Base-by-base conservation (phyloP, 2,113 vertebrate genomes). In the Corydoras maculifer region DNA sequence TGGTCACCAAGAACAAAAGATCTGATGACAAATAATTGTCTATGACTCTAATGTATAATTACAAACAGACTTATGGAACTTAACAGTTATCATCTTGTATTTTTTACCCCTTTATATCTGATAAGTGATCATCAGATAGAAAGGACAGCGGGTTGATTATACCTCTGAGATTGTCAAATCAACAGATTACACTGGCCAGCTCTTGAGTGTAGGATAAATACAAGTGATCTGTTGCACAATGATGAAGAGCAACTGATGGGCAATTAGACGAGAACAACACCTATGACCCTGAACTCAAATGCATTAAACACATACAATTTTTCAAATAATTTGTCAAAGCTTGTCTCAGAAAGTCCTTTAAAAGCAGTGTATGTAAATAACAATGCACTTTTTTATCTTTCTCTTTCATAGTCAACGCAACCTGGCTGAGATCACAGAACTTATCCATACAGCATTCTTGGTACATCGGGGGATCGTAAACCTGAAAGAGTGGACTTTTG, bases 381-480 rank as follows among this genome's bases (percentile, higher is more conserved):
- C 25, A 29, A n/a, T 7, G 15, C 8, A 48, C 32, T 48, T 1
- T 32, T 63, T 9, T 69, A 8, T 65, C 25, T 60, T 31, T 72
- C 65, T 68, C 67, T 48, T 43, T 73, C 8, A 77, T 12, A 96
- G 97, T 82, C 97, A 99, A 82, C 87, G 97, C 80, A 96, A 91
- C 75, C 87, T 99, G 86, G 97, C 97, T 9, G 96, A 99, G 88
- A 98, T 99, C 83, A 94, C 95, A 0, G 97, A 99, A 80, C 82
- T 99, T 86, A 97, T 98, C 83, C 94, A 99, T 77, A 98, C 94
- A 0, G 97, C 97, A 18, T 98, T 99, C 81, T 87, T 98, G 77
- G 95, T 98, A 80, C 97, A 99, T 81, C 94, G 94, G 74, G 96
- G 95, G 58, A 94, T 99, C 59, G 95, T 99, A 12, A 89, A 98